Evolutionary conservation across 2,113 vertebrate species (phyloP), one percentile per base, ranked within the genome.

Genomic region (Hypomesus transpacificus): DNA sequence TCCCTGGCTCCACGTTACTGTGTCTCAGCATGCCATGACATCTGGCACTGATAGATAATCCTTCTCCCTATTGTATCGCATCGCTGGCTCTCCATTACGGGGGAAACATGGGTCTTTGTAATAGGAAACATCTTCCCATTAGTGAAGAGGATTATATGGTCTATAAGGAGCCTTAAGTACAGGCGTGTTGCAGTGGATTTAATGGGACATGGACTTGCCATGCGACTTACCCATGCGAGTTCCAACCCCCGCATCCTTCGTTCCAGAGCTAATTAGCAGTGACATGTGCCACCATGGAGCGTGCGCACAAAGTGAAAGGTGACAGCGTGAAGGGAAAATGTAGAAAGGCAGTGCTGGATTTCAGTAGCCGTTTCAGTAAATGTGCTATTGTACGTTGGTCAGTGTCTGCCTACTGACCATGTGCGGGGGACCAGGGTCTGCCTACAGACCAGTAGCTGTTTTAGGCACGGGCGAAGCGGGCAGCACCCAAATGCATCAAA

Each of bases 81-180:
- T 53, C 5, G 7, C 39, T 22, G 52, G 18, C 46, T 75, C 65
- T 80, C 62, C 14, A 52, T 77, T 68, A 50, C n/a, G 24, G 64
- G 4, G 39, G 18, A 73, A 39, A 59, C 53, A 31, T 2, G 20
- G 58, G 70, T 76, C 66, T 78, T 58, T 53, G 52, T 39, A 21
- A 56, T n/a, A 34, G 66, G 50, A 50, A 4, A 82, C 77, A 83
- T 83, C 66, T 76, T 76, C 21, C 57, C n/a, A 46, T 73, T 78
- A 84, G 13, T n/a, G 24, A 13, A n/a, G 59, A 68, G 61, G 77
- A 84, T 81, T 78, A 60, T 62, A 46, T 26, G 14, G 46, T 69
- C 50, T 31, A 26, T 70, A 61, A 56, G 59, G 61, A 69, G n/a
- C 62, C 31, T 60, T 73, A 51, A 79, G 24, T 54, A 68, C 22